phyloP scores from a whole-genome alignment of 23 tunicate species.

The Corella eumyota region DNA sequence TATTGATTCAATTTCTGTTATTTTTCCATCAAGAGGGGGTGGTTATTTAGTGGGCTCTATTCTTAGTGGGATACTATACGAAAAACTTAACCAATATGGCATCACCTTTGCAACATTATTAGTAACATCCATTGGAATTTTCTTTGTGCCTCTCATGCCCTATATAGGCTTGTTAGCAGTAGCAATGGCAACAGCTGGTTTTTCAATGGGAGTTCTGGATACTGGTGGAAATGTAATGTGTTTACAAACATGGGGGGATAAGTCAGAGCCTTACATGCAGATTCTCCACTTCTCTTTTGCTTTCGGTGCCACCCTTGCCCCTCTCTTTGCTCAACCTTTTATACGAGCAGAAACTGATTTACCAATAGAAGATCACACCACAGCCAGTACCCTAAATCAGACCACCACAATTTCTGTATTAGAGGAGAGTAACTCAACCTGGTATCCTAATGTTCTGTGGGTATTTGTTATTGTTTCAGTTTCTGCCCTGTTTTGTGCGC shows the following conservation, averaged over 20 bases:
- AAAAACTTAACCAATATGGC: slow-evolving; percentile 21
- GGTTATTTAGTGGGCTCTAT: slow-evolving; percentile 69
- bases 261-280: slow-evolving; percentile 75
- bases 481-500: slow-evolving; percentile 13
- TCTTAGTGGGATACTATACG: slow-evolving; percentile 36
- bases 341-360: slow-evolving; percentile 20
- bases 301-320: slow-evolving; percentile 55
- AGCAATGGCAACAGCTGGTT: slow-evolving; percentile 27
- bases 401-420: slow-evolving; percentile 1
- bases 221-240: slow-evolving; percentile 85
- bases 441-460: slow-evolving; percentile 34
- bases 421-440: neutral
- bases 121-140: slow-evolving; percentile 27
- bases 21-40: slow-evolving; percentile 45
- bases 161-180: slow-evolving; percentile 14
- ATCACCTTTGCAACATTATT: slow-evolving; percentile 26
- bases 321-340: slow-evolving; percentile 56
- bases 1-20: slow-evolving; percentile 30
- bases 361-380: neutral
- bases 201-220: slow-evolving; percentile 71
- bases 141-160: slow-evolving; percentile 25
- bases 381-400: neutral
- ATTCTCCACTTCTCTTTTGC: slow-evolving; percentile 74
- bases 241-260: slow-evolving; percentile 56
- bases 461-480: slow-evolving; percentile 32